phyloP scores from a whole-genome alignment of 2,113 vertebrate species.

The Pica pica region DNA sequence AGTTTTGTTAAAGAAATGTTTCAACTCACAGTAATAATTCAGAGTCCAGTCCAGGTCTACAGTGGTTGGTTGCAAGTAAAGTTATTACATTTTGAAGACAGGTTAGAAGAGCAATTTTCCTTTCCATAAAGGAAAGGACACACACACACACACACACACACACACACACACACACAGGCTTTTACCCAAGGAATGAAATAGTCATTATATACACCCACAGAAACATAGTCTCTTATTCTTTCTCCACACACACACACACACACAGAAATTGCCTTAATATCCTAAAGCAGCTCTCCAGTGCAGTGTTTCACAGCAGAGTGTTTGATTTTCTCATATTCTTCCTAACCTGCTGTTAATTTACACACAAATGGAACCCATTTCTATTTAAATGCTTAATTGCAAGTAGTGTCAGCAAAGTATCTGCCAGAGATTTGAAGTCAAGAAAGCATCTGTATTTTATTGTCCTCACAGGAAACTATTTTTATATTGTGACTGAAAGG shows the following conservation, averaged over 20 bases:
- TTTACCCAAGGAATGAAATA: slow-evolving; percentile 23
- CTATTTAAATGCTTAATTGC: background rate
- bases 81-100: slow-evolving; percentile 81
- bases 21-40: slow-evolving; percentile 77
- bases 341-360: background rate
- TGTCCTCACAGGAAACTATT: background rate
- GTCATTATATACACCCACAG: background rate
- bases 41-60: slow-evolving; percentile 68
- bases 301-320: background rate
- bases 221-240: background rate
- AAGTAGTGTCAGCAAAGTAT: background rate
- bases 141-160: background rate
- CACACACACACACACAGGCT: background rate
- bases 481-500: background rate
- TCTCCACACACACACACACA: background rate
- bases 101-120: slow-evolving; percentile 78
- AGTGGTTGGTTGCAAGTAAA: slow-evolving; percentile 73
- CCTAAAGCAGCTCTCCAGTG: background rate
- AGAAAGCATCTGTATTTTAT: background rate
- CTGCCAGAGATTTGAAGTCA: background rate
- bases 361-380: background rate
- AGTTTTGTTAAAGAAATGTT: slow-evolving; percentile 80
- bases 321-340: background rate
- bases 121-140: slow-evolving; percentile 24
- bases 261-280: background rate